Percentiles rank a stretch among this genome's conserved stretches.
phyloP scores from a whole-genome alignment of 2,797 vertebrate genomes.

The Sylvilagus floridanus region DNA sequence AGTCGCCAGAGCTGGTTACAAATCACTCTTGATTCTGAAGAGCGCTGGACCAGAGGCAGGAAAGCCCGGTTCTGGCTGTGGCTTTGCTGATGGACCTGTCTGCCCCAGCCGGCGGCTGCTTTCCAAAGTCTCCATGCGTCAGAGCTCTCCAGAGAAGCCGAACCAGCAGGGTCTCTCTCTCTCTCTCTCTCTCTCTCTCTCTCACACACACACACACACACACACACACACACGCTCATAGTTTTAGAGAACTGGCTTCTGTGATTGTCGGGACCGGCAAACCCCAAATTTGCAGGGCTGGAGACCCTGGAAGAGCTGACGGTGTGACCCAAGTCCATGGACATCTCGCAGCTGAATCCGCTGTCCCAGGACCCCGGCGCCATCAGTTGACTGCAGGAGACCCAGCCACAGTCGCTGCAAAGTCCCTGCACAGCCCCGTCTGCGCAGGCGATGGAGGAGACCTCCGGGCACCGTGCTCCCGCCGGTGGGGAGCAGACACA shows the following conservation, averaged over 20 bases:
- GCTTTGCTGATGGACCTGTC: not conserved
- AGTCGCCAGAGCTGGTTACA: not conserved
- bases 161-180: not conserved
- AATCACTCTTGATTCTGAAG: not conserved
- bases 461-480: accelerated
- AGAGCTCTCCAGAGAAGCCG: not conserved
- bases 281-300: not conserved
- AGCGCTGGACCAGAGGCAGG: not conserved
- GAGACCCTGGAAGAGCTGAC: not conserved
- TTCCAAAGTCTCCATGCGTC: not conserved
- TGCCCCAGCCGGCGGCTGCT: not conserved
- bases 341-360: not conserved
- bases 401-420: not conserved
- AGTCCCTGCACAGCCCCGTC: not conserved
- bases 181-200: not conserved
- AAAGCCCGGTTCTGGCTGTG: not conserved
- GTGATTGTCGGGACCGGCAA: not conserved
- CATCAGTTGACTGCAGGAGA: not conserved
- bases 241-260: not conserved
- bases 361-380: not conserved
- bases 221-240: too few species aligned
- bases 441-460: too few species aligned
- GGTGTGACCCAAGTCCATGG: not conserved
- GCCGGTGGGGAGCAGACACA: not conserved
- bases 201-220: too few species aligned